Conservation (phyloP, 2,888 invertebrate species). For the Dicranocentrus wangi region DNA sequence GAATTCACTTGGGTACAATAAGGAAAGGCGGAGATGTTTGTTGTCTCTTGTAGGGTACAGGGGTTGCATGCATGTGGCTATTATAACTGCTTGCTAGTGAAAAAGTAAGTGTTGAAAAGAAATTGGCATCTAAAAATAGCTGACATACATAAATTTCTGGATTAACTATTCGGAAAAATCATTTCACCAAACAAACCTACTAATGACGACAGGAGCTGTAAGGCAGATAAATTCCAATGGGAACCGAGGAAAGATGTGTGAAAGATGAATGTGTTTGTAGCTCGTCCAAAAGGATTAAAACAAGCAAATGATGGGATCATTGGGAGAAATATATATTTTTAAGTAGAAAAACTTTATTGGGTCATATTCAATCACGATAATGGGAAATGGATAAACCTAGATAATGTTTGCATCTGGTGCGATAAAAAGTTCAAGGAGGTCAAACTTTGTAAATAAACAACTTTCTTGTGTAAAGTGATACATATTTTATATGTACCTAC, state of each 20-base stretch:
- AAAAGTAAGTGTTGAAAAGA: not conserved
- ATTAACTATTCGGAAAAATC: not conserved
- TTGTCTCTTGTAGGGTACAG: no score
- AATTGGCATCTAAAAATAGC: constrained; percentile 12
- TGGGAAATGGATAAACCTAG: not conserved
- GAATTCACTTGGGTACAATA: no score
- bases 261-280: not conserved
- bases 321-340: not conserved
- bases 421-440: not conserved
- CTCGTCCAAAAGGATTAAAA: not conserved
- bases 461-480: no score
- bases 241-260: not conserved
- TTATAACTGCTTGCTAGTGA: no score
- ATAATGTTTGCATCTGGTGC: not conserved
- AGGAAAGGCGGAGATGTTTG: no score
- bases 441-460: not conserved
- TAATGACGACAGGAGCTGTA: constrained; percentile 1
- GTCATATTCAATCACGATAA: not conserved
- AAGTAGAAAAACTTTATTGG: not conserved
- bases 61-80: no score
- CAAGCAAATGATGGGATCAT: not conserved
- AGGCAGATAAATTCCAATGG: not conserved
- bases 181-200: not conserved
- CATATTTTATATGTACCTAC: no score
- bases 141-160: constrained; percentile 25